A percentile compares a stretch with the other conserved stretches of the same genome.
Evolutionary conservation across 2,797 vertebrate species (phyloP).

Genomic region (Ficedula albicollis): DNA sequence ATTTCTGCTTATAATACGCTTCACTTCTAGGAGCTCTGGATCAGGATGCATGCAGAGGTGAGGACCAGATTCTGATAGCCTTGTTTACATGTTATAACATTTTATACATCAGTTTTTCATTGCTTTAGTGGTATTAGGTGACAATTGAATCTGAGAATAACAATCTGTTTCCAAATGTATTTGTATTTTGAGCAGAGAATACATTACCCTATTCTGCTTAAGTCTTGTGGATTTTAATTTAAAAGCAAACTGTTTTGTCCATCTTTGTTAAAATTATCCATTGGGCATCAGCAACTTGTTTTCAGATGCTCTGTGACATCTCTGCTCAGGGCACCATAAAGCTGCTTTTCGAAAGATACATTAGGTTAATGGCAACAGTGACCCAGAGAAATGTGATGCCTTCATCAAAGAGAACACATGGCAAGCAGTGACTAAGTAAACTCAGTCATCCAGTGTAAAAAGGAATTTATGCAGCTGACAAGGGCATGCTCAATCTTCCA

Average conservation of each 20-base stretch:
- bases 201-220: background rate
- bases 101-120: background rate
- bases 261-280: slow-evolving; percentile 4
- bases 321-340: background rate
- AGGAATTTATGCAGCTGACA: slow-evolving; percentile 46
- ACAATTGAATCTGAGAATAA: background rate
- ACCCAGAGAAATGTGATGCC: slow-evolving; percentile 51
- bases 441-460: slow-evolving; percentile 36
- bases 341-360: slow-evolving; percentile 26
- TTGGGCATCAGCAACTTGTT: background rate
- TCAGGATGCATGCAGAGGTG: background rate
- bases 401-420: slow-evolving; percentile 51
- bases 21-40: background rate
- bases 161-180: background rate
- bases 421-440: slow-evolving; percentile 20
- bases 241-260: background rate
- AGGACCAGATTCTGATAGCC: background rate
- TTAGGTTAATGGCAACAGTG: slow-evolving; percentile 56
- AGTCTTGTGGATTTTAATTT: background rate
- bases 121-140: background rate
- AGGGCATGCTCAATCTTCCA: slow-evolving; percentile 48
- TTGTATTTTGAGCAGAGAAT: background rate
- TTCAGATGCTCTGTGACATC: background rate
- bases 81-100: background rate
- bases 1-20: background rate